phyloP scores from a whole-genome alignment of 2,888 invertebrate species.

The Lobophora halterata region DNA sequence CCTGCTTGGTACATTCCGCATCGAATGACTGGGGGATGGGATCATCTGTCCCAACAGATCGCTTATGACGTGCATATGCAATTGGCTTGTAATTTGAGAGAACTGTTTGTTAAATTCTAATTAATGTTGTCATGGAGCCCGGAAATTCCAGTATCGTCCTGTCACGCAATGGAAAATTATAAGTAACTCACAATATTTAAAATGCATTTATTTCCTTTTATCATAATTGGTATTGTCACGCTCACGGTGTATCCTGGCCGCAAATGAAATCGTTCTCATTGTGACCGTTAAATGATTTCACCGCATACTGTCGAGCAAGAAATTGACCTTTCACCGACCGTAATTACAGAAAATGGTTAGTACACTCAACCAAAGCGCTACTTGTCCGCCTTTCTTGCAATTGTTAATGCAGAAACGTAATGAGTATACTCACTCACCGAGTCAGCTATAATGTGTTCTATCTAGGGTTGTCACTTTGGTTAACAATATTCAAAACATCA shows the following conservation, averaged over 20 bases:
- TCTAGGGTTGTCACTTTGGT: slow-evolving; percentile 24
- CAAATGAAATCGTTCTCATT: slow-evolving; percentile 4
- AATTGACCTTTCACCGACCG: slow-evolving; percentile 22
- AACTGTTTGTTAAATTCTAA: slow-evolving; percentile 29
- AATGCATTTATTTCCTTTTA: slow-evolving; percentile 12
- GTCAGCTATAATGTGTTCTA: slow-evolving; percentile 55
- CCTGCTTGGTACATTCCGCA: slow-evolving; percentile 37
- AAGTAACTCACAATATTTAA: neutral
- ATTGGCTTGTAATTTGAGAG: slow-evolving; percentile 38
- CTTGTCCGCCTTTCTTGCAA: slow-evolving; percentile 48
- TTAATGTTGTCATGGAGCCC: slow-evolving; percentile 8
- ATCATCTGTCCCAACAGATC: slow-evolving; percentile 48
- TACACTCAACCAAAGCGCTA: slow-evolving; percentile 30
- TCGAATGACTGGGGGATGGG: slow-evolving; percentile 49
- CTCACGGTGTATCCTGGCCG: neutral
- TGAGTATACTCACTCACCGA: slow-evolving; percentile 54
- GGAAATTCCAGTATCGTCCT: neutral
- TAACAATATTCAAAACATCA: neutral
- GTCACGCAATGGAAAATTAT: slow-evolving; percentile 16
- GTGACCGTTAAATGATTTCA: slow-evolving; percentile 9
- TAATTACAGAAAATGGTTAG: slow-evolving; percentile 26
- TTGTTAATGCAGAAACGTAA: slow-evolving; percentile 61
- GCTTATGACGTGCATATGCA: slow-evolving; percentile 24
- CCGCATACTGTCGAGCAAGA: slow-evolving; percentile 15
- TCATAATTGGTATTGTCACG: slow-evolving; percentile 2